phyloP scores from a whole-genome alignment of 1,140 invertebrate species.

The Campoletis sonorensis region DNA sequence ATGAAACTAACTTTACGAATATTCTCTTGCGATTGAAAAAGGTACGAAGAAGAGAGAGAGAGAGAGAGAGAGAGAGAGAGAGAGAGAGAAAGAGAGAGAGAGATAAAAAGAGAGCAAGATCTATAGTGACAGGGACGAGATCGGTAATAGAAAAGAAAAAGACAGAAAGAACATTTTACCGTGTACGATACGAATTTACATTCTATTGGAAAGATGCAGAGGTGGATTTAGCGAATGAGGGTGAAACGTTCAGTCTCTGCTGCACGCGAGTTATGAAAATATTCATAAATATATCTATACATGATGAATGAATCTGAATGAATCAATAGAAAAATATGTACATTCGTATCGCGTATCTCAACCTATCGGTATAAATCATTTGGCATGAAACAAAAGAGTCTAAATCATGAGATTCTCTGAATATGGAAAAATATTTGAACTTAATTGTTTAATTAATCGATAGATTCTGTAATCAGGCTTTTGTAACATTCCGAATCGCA shows the following conservation, averaged over 20 bases:
- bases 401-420: not conserved
- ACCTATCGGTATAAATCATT: not conserved
- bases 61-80: not conserved
- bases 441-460: not conserved
- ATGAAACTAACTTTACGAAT: slow-evolving; percentile 25
- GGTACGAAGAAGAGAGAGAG: not conserved
- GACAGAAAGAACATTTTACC: slow-evolving; percentile 18
- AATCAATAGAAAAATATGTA: slow-evolving; percentile 1
- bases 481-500: no score
- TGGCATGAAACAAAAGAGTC: not conserved
- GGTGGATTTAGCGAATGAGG: slow-evolving; percentile 27
- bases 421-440: not conserved
- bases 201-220: slow-evolving; percentile 19
- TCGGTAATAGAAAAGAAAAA: slow-evolving; percentile 1
- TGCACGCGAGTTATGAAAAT: not conserved
- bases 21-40: not conserved
- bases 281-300: not conserved
- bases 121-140: not conserved
- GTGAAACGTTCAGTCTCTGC: slow-evolving; percentile 13
- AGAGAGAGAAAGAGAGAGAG: not conserved
- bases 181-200: slow-evolving; percentile 27
- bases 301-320: not conserved
- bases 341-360: slow-evolving; percentile 26
- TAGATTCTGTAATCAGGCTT: no score
- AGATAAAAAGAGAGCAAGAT: not conserved